A percentile compares a stretch with the other conserved stretches of the same genome.
Conservation (phyloP, 2,888 invertebrate species). For the Epirrhoe alternata region DNA sequence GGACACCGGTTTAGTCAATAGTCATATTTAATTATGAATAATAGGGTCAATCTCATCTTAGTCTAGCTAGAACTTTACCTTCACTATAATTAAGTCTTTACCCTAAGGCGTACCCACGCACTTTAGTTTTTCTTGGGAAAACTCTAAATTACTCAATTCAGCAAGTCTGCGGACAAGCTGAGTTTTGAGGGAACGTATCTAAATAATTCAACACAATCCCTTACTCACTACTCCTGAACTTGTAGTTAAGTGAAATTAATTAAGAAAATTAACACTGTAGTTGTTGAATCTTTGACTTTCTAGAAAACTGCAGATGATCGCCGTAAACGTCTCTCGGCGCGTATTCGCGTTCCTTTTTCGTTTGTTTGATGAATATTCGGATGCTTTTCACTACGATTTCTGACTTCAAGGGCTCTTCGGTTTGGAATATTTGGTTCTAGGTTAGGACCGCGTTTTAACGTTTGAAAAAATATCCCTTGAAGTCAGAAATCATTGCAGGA, state of each 20-base stretch:
- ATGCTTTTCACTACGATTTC: too few relatives aligned
- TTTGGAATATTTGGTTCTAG: too few relatives aligned
- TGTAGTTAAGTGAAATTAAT: conserved; percentile 75
- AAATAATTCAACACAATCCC: conserved; percentile 73
- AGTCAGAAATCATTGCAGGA: too few relatives aligned
- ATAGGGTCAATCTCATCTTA: too few relatives aligned
- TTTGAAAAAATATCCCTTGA: too few relatives aligned
- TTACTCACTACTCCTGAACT: conserved; percentile 55
- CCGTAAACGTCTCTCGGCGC: not conserved
- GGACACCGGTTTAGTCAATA: too few relatives aligned
- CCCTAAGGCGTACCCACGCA: not conserved
- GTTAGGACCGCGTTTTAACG: too few relatives aligned
- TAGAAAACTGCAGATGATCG: too few relatives aligned
- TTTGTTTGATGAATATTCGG: too few relatives aligned
- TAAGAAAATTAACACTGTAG: conserved; percentile 73
- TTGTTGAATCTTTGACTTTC: conserved; percentile 40
- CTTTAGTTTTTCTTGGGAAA: not conserved
- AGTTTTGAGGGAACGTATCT: conserved; percentile 28
- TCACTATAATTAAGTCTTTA: not conserved
- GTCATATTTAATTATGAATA: too few relatives aligned
- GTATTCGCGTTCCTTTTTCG: too few relatives aligned
- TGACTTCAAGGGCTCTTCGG: too few relatives aligned
- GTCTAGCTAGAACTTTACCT: not conserved
- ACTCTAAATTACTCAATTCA: not conserved
- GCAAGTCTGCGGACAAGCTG: not conserved